Conservation (phyloP, 2,888 invertebrate genomes). For the Cryptophagus acutangulus region DNA sequence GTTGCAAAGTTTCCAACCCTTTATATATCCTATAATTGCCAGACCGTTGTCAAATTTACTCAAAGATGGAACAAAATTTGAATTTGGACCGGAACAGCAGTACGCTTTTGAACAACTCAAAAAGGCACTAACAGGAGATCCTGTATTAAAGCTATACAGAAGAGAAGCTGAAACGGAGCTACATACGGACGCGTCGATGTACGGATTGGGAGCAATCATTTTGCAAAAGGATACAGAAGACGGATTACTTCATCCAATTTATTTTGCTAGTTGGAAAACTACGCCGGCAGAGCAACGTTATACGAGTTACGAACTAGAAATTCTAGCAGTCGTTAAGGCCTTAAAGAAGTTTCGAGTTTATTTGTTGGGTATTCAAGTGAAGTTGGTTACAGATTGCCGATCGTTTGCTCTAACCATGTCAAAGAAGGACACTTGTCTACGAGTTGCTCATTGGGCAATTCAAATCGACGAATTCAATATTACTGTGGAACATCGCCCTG, state of each 20-base stretch:
- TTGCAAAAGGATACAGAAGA: conserved; percentile 1
- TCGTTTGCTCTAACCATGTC: conserved; percentile 31
- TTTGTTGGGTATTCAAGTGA: neutral
- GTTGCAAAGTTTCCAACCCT: conserved; percentile 5
- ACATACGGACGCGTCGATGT: conserved; percentile 13
- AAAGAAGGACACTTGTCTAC: conserved; percentile 24
- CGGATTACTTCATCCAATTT: conserved; percentile 7
- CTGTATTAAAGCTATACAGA: conserved; percentile 13
- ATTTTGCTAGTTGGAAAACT: conserved; percentile 10
- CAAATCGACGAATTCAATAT: conserved; percentile 24
- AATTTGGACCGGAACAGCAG: neutral
- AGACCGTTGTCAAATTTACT: neutral
- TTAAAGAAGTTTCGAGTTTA: neutral
- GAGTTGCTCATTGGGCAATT: conserved; percentile 24
- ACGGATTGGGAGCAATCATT: conserved; percentile 13
- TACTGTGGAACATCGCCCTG: conserved; percentile 25
- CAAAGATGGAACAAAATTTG: neutral
- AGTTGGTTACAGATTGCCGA: conserved; percentile 29
- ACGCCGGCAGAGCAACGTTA: conserved; percentile 18
- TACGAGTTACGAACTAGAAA: conserved; percentile 35
- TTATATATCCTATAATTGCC: neutral
- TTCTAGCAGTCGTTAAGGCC: conserved; percentile 33
- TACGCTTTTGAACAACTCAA: conserved; percentile 4
- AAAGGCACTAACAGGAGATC: conserved; percentile 7
- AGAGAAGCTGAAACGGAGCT: conserved; percentile 1